Evolutionary conservation across 2,113 vertebrate species (phyloP).

Genomic region (Oxyura jamaicensis): DNA sequence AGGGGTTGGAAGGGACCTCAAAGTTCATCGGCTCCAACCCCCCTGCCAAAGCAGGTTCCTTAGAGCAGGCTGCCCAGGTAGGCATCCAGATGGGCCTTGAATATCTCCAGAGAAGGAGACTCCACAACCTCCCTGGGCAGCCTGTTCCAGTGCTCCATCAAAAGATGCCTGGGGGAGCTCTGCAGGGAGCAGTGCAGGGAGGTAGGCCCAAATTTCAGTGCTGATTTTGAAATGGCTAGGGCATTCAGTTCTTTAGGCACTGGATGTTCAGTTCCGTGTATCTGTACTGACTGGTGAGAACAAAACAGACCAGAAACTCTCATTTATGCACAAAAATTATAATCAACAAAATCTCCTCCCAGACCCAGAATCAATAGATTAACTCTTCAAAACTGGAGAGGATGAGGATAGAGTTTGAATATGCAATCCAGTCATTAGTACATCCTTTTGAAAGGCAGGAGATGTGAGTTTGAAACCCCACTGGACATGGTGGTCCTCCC

Average conservation of each 20-base stretch:
- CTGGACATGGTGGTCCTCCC: neutral
- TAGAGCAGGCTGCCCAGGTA: too few relatives aligned
- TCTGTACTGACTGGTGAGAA: neutral
- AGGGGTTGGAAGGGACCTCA: too few relatives aligned
- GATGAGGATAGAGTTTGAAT: neutral
- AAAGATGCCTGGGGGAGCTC: neutral
- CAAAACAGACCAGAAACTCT: neutral
- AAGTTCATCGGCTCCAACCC: too few relatives aligned
- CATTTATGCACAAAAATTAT: neutral
- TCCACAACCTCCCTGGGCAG: too few relatives aligned
- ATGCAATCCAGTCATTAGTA: neutral
- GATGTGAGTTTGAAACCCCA: neutral
- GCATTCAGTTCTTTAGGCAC: neutral
- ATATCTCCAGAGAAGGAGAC: too few relatives aligned
- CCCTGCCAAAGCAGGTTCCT: too few relatives aligned
- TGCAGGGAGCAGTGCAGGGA: neutral
- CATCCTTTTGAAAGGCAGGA: neutral
- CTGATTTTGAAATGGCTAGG: neutral
- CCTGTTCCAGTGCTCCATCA: too few relatives aligned
- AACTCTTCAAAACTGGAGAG: neutral
- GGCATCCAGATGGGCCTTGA: too few relatives aligned
- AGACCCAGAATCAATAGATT: neutral
- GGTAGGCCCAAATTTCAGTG: neutral
- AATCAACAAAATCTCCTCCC: neutral
- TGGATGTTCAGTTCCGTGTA: neutral